These are phyloP conservation scores for Podarcis lilfordi DNA, from an alignment of 2,797 vertebrate genomes.

Conservation along the genomic window DNA sequence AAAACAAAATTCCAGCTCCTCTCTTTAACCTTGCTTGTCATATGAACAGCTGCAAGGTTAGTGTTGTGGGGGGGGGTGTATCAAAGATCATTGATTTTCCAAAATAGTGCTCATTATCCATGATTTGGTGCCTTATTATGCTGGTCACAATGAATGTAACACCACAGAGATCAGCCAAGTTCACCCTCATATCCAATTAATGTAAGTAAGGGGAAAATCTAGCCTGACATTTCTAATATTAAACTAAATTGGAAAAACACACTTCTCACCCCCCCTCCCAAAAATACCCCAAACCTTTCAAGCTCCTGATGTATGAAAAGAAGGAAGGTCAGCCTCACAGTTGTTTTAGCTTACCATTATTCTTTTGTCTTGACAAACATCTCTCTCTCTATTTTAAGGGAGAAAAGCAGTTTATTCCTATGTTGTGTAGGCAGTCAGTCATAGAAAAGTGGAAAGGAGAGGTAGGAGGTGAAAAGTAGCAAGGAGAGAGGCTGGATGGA, in stretches of 20 bases:
- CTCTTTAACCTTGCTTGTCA: conserved; percentile 12
- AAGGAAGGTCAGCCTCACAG: neutral
- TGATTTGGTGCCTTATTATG: conserved; percentile 34
- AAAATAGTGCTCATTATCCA: conserved; percentile 42
- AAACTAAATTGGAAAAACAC: conserved; percentile 49
- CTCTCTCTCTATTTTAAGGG: neutral
- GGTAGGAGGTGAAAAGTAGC: conserved; percentile 18
- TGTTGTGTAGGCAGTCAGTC: neutral
- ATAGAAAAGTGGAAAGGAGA: conserved; percentile 6
- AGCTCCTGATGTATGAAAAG: neutral
- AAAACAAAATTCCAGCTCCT: conserved; percentile 2
- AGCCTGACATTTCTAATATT: conserved; percentile 37
- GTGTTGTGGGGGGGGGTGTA: neutral
- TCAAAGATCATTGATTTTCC: conserved; percentile 34
- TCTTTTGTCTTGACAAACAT: conserved; percentile 24
- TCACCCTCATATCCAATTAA: conserved; percentile 66
- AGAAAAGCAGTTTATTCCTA: conserved; percentile 32
- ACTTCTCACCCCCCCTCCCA: neutral
- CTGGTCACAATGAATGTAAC: conserved; percentile 66
- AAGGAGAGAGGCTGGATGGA: conserved; percentile 50
- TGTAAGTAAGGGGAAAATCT: conserved; percentile 61
- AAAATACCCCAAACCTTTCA: conserved; percentile 7
- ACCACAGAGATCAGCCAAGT: conserved; percentile 56
- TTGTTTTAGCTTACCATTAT: conserved; percentile 35
- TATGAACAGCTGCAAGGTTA: conserved; percentile 20